phyloP scores from a whole-genome alignment of 92 coral and sea anemone genomes.

The Epizoanthus fatuus region DNA sequence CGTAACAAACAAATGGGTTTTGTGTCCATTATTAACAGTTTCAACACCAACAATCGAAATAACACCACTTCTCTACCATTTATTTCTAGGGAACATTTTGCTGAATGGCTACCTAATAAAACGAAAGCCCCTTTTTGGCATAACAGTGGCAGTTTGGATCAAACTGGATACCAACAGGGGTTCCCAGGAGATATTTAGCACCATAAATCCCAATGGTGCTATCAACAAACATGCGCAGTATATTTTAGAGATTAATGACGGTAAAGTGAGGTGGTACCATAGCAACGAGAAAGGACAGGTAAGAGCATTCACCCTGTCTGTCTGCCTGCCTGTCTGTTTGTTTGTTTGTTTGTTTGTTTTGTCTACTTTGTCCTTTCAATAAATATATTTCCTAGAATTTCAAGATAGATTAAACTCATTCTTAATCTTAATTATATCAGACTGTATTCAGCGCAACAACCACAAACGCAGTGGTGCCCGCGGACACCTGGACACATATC shows the following conservation, averaged over 20 bases:
- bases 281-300: conserved; percentile 88
- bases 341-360: no score
- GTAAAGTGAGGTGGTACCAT: conserved; percentile 95
- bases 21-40: no score
- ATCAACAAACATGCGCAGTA: conserved; percentile 88
- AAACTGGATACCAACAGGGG: conserved; percentile 94
- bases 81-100: conserved; percentile 78
- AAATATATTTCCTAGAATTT: background rate
- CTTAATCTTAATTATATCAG: conserved; percentile 45
- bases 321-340: no score
- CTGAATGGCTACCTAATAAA: conserved; percentile 74
- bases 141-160: conserved; percentile 90
- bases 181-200: conserved; percentile 88
- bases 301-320: background rate
- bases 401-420: background rate
- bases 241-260: conserved; percentile 78
- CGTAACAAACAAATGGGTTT: no score
- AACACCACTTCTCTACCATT: background rate
- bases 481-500: conserved; percentile 97
- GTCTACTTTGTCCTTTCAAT: no score
- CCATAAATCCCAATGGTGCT: conserved; percentile 87
- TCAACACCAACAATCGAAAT: no score
- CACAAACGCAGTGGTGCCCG: conserved; percentile 84
- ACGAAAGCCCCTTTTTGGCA: conserved; percentile 84
- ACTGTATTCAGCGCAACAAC: conserved; percentile 94